Evolutionary conservation across 1,140 invertebrate species (phyloP).

Genomic region (Lordiphosa stackelbergi): DNA sequence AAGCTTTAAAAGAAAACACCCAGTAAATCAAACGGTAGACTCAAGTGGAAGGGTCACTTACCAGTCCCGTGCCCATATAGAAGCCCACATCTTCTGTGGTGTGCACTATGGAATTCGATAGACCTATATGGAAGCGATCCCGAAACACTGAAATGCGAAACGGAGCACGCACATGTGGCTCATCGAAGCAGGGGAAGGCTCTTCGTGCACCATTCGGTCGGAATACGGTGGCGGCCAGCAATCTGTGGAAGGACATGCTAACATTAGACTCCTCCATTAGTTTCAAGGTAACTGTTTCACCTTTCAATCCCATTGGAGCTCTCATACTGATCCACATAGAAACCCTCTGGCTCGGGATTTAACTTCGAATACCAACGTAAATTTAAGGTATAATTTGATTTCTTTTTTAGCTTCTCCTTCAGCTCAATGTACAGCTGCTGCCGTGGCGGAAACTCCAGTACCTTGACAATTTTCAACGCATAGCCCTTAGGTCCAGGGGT

Average conservation of each 20-base stretch:
- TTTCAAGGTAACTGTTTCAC: constrained; percentile 78
- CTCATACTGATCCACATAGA: constrained; percentile 93
- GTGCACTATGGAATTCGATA: constrained; percentile 94
- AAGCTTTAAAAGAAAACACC: constrained; percentile 33
- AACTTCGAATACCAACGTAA: constrained; percentile 90
- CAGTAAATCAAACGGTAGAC: too few relatives aligned
- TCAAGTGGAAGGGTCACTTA: constrained; percentile 64
- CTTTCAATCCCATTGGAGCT: constrained; percentile 85
- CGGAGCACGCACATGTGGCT: constrained; percentile 95
- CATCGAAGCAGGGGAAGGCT: constrained; percentile 98
- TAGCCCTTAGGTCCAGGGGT: constrained; percentile 83
- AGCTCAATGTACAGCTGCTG: constrained; percentile 93
- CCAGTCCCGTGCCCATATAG: constrained; percentile 89
- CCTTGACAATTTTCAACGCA: constrained; percentile 83
- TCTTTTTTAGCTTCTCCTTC: constrained; percentile 86
- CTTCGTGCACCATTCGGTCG: constrained; percentile 94
- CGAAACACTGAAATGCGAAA: constrained; percentile 94
- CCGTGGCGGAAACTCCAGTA: constrained; percentile 88
- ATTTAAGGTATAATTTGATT: constrained; percentile 89
- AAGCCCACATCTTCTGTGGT: constrained; percentile 91
- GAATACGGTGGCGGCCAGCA: constrained; percentile 96
- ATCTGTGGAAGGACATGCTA: constrained; percentile 79
- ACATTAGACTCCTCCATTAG: constrained; percentile 6
- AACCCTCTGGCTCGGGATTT: constrained; percentile 89
- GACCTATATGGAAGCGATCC: constrained; percentile 89